These are phyloP conservation scores for Drosophila putrida DNA, from an alignment of 2,888 invertebrate genomes.

Conservation along the genomic window DNA sequence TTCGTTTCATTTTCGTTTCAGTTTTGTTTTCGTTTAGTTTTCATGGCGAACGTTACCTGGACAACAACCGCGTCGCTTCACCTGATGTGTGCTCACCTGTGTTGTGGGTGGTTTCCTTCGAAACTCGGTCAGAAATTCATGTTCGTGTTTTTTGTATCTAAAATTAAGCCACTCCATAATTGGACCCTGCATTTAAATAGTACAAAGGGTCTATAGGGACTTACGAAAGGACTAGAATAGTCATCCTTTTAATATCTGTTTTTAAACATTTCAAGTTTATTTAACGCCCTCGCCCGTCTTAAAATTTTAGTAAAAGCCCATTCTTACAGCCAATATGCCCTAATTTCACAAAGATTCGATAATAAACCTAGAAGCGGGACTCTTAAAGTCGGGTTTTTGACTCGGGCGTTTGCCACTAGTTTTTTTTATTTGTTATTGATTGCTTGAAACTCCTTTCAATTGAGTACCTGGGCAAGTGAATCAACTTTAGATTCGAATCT, in stretches of 20 bases:
- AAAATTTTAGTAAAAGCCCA: no score
- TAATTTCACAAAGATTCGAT: no score
- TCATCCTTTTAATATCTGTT: no score
- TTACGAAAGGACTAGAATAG: no score
- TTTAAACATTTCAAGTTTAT: no score
- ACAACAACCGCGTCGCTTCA: constrained; percentile 46
- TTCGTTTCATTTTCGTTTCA: constrained; percentile 51
- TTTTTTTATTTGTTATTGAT: constrained; percentile 70
- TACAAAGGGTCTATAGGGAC: no score
- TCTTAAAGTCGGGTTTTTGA: no score
- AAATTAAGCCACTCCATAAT: constrained; percentile 72
- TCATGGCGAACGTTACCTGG: constrained; percentile 79
- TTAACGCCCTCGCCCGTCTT: no score
- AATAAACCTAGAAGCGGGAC: no score
- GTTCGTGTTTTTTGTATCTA: constrained; percentile 61
- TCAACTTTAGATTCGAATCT: constrained; percentile 6
- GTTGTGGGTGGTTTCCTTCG: constrained; percentile 26
- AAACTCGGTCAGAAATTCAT: constrained; percentile 71
- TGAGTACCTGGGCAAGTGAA: constrained; percentile 34
- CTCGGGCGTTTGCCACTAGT: constrained; percentile 21
- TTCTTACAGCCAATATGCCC: no score
- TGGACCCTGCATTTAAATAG: constrained; percentile 3
- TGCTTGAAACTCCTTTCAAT: constrained; percentile 51
- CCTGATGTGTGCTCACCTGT: constrained; percentile 61
- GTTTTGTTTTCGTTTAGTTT: constrained; percentile 75